Evolutionary conservation across 2,113 vertebrate genomes (phyloP).

Genomic region (Bostrychus sinensis): DNA sequence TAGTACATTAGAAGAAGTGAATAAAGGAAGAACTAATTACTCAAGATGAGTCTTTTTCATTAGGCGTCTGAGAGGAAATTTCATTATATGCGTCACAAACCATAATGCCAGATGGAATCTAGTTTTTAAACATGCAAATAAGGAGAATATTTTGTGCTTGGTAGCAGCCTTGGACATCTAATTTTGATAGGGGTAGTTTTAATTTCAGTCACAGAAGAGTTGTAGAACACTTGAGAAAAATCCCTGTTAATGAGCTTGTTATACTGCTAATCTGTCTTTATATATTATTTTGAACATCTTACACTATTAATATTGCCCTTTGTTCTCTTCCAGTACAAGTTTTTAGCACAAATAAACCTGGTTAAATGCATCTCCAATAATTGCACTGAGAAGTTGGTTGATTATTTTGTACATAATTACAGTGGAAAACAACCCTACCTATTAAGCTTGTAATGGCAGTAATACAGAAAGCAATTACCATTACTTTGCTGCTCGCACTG

Average conservation of each 20-base stretch:
- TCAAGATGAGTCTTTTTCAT: conserved; percentile 75
- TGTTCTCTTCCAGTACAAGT: conserved; percentile 20
- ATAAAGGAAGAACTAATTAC: conserved; percentile 78
- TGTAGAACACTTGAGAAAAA: conserved; percentile 17
- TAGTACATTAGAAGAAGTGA: conserved; percentile 77
- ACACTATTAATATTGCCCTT: conserved; percentile 24
- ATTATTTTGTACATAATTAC: conserved; percentile 82
- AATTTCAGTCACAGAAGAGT: not conserved
- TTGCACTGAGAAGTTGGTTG: conserved; percentile 72
- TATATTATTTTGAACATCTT: conserved; percentile 4
- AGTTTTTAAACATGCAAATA: conserved; percentile 73
- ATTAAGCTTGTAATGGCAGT: conserved; percentile 80
- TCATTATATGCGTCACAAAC: conserved; percentile 81
- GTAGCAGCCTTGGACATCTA: conserved; percentile 26
- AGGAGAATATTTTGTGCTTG: conserved; percentile 45
- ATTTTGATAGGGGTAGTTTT: conserved; percentile 19
- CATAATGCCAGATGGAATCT: conserved; percentile 64
- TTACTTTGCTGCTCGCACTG: conserved; percentile 74
- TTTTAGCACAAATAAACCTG: conserved; percentile 45
- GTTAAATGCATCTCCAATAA: conserved; percentile 77
- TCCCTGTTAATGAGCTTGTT: conserved; percentile 9
- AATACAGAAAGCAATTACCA: conserved; percentile 79
- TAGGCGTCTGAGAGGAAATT: conserved; percentile 71
- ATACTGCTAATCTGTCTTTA: conserved; percentile 8
- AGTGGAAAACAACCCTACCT: conserved; percentile 75